Percentiles rank a stretch among this genome's conserved stretches.
These are phyloP conservation scores for Gavialis gangeticus DNA, from an alignment of 2,113 vertebrate genomes.

Conservation along the genomic window DNA sequence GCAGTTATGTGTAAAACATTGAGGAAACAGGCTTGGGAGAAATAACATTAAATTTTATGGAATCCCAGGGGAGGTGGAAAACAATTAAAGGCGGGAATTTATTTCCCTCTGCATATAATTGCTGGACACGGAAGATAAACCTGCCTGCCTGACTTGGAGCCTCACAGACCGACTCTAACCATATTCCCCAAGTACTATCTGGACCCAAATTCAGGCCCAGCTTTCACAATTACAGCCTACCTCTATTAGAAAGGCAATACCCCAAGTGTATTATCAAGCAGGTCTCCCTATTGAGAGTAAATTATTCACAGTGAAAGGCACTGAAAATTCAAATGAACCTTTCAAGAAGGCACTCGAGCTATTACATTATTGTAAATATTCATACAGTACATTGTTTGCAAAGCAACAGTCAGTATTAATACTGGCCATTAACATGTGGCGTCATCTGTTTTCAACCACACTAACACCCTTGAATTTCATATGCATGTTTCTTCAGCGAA, in stretches of 20 bases:
- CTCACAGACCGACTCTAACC: not conserved
- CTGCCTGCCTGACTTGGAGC: not conserved
- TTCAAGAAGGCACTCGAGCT: accelerated
- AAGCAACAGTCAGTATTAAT: not conserved
- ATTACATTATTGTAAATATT: accelerated
- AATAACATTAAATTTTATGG: not conserved
- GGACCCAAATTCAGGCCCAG: not conserved
- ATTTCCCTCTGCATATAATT: not conserved
- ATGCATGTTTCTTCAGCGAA: not conserved
- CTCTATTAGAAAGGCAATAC: not conserved
- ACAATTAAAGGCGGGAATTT: not conserved
- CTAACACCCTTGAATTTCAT: accelerated
- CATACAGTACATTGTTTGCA: accelerated
- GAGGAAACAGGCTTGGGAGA: not conserved
- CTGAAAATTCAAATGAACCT: not conserved
- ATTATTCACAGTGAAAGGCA: not conserved
- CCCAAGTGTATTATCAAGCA: not conserved
- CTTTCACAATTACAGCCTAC: not conserved
- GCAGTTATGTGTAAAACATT: not conserved
- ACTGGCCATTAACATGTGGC: accelerated
- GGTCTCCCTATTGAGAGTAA: not conserved
- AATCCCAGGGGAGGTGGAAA: not conserved
- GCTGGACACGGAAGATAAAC: not conserved
- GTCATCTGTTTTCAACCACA: not conserved
- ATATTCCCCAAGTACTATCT: not conserved